Percentiles rank a stretch among this genome's conserved stretches.
These are phyloP conservation scores for Fabriciana adippe DNA, from an alignment of 2,888 invertebrate species.

Conservation along the genomic window DNA sequence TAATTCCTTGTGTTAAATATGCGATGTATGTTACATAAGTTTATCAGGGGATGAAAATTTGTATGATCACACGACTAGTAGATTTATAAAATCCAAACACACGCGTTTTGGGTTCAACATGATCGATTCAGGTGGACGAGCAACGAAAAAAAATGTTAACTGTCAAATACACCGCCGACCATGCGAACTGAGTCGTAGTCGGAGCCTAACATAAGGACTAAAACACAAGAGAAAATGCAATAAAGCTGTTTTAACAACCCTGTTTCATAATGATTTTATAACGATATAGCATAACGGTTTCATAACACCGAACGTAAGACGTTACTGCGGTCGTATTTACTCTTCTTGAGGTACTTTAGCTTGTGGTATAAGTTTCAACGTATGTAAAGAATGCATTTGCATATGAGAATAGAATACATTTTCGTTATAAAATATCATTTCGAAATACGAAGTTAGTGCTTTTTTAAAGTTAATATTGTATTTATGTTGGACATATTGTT, in stretches of 20 bases:
- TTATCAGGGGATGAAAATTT: not conserved
- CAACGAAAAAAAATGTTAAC: conserved; percentile 20
- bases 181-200: conserved; percentile 30
- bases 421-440: conserved; percentile 6
- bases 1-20: too few species aligned
- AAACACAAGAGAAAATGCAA: conserved; percentile 13
- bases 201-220: conserved; percentile 18
- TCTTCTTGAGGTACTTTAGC: conserved; percentile 2
- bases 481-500: not conserved
- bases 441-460: not conserved
- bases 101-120: not conserved
- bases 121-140: not conserved
- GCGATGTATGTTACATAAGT: too few species aligned
- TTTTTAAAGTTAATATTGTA: not conserved
- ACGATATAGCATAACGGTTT: conserved; percentile 12
- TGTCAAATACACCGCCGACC: conserved; percentile 30
- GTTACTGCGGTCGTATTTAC: too few species aligned
- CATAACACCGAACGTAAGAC: conserved; percentile 10
- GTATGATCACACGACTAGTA: not conserved
- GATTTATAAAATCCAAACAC: not conserved
- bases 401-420: conserved; percentile 14
- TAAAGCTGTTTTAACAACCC: conserved; percentile 2
- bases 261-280: conserved; percentile 12
- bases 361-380: conserved; percentile 16
- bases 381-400: conserved; percentile 15